Evolutionary conservation across 2,113 vertebrate species (phyloP).

Genomic region (Nettapus auritus): DNA sequence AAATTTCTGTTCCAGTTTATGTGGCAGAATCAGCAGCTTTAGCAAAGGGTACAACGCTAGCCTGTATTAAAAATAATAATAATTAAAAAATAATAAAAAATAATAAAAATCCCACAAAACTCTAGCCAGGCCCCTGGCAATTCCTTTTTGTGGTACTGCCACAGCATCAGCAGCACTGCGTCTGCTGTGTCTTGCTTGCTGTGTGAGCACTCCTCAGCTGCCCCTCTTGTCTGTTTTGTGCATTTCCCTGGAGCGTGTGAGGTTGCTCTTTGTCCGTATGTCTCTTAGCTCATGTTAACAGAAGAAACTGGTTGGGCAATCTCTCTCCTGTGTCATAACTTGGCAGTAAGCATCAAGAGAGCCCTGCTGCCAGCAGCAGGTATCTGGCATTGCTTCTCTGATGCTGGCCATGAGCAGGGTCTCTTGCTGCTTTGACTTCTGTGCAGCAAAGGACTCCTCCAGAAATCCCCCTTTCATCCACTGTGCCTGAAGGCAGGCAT

Average conservation of each 20-base stretch:
- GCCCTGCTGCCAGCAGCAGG: no score
- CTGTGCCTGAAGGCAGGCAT: rapidly evolving
- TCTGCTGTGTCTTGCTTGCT: rapidly evolving
- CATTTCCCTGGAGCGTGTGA: rapidly evolving
- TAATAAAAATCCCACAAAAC: constrained; percentile 34
- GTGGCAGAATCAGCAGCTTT: constrained; percentile 83
- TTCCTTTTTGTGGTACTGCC: neutral
- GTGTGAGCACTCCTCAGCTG: rapidly evolving
- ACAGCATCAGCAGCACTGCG: rapidly evolving
- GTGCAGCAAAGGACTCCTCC: neutral
- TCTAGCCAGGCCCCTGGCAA: neutral
- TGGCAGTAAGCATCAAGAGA: rapidly evolving
- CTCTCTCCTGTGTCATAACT: neutral
- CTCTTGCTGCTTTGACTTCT: neutral
- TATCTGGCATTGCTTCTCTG: rapidly evolving
- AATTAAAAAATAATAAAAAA: constrained; percentile 34
- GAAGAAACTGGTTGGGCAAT: neutral
- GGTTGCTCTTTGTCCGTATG: neutral
- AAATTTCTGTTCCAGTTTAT: constrained; percentile 82
- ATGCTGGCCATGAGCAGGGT: rapidly evolving
- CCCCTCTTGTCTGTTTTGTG: neutral
- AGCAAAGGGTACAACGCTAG: constrained; percentile 84
- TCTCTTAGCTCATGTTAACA: neutral
- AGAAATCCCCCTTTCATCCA: rapidly evolving
- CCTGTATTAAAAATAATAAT: constrained; percentile 70